Base-by-base conservation (phyloP, 1,140 invertebrate species). In the Tenebrio molitor region DNA sequence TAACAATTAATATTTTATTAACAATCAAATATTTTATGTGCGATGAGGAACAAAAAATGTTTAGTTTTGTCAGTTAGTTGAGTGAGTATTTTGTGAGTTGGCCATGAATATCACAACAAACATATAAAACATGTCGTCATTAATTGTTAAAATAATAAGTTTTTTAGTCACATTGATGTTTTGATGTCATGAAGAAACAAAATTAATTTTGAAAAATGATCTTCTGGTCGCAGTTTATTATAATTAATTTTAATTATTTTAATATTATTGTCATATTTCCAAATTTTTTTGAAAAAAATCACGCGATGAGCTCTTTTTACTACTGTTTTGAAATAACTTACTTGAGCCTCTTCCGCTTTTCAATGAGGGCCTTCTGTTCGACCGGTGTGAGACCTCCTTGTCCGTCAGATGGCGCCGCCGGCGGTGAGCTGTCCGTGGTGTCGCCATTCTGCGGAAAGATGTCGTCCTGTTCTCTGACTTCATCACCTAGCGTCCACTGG, bases 331-430 rank as follows among this genome's bases (percentile, higher is more conserved):
- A n/a, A n/a, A 15, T 16, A 34, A 78, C 80, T 79, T 72, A 81
- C 80, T 79, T 81, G 10, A 81, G 68, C 50, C 75, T 39, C 39
- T 75, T 76, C 53, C 80, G 63, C 69, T 75, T 81, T 42, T 80
- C 77, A 7, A 77, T 33, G 46, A 81, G 65, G 7, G 72, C 76
- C 0, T 46, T 53, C 58, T 78, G 74, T 25, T 78, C 78, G 2
- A 74, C 69, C 0, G 50, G 33, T 1, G 75, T 66, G 15, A 75
- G 46, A 7, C 78, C 77, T 7, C 77, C 78, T 69, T 80, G 79
- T 3, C 78, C 79, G 50, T 77, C 71, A 17, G 79, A 81, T 0
- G 73, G 76, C 0, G 81, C 74, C 0, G 65, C 69, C 10, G 78
- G 78, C 3, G 79, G 79, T 14, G 53, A 70, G 29, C 46, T 68